Evolutionary conservation across 92 coral and sea anemone species (phyloP), one percentile per base, ranked within the genome.

Genomic region (Desmophyllum pertusum): DNA sequence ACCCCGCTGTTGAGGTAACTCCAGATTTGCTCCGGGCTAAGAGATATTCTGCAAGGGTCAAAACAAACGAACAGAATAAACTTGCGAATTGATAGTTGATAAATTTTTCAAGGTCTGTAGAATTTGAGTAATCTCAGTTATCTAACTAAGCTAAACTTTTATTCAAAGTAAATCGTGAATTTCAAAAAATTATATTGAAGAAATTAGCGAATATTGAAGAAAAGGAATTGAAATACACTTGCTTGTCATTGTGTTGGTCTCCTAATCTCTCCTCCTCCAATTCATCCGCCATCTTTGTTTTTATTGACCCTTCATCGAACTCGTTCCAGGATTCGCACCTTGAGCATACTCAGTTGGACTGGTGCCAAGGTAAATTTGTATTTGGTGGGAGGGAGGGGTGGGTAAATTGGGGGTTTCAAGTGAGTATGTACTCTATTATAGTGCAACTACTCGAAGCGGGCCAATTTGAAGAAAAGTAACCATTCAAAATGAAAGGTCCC

Each of bases 221-320:
- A 42, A 33, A 35, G 55, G 45, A 14, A 67, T 10, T 3, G 25
- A 35, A 8, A 45, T 27, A 10, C 23, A 68, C 75, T 80, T 27
- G 48, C 84, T 76, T 48, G n/a, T 35, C 25, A 36, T 23, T 31
- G 30, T 33, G 31, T 6, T 48, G 19, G 2, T 15, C 45, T 25
- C 14, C 52, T 30, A 40, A 45, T 65, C 19, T 41, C 62, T 64
- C 72, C 62, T 64, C 72, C 4, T 52, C 39, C 36, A 59, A 46
- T 45, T 48, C 84, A 30, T 80, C 84, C 75, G 84, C 84, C 84
- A 80, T 80, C 27, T 33, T 67, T 80, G 75, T 66, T 80, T 48
- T 38, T 9, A 38, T 67, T 19, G 71, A 66, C 9, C 29, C 5
- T 7, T 21, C 30, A 27, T 9, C 6, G 30, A 57, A 19, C 33